phyloP scores from a whole-genome alignment of 1,140 invertebrate species.

The Cherax quadricarinatus region DNA sequence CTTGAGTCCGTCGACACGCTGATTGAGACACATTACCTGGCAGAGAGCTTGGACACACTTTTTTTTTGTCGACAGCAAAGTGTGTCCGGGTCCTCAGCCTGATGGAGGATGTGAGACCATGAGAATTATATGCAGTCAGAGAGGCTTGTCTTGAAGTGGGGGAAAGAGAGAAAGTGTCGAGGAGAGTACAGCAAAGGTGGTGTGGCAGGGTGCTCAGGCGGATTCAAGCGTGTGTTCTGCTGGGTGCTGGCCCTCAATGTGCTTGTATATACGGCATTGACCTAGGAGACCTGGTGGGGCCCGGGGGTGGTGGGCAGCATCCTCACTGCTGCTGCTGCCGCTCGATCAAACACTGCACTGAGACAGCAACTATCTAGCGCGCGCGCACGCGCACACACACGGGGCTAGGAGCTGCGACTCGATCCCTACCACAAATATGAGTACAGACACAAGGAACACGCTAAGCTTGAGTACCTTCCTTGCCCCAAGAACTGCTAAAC shows the following conservation, averaged over 20 bases:
- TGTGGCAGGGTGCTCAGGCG: neutral
- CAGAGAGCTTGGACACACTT: neutral
- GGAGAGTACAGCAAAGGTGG: neutral
- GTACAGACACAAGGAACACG: too few relatives aligned
- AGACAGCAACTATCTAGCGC: too few relatives aligned
- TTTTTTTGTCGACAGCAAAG: neutral
- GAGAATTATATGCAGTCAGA: neutral
- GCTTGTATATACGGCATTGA: constrained; percentile 69
- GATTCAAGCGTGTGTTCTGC: constrained; percentile 12
- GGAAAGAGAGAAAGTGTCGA: neutral
- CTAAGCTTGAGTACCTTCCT: too few relatives aligned
- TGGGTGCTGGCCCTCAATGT: constrained; percentile 32
- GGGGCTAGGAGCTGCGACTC: too few relatives aligned
- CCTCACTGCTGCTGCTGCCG: neutral
- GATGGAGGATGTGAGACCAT: neutral
- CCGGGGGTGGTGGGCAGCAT: neutral
- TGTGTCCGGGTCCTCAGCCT: neutral
- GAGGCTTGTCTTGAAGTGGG: neutral
- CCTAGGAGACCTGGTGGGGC: constrained; percentile 32
- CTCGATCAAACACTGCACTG: neutral
- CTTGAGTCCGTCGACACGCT: constrained; percentile 9
- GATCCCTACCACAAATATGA: too few relatives aligned
- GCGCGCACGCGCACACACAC: too few relatives aligned
- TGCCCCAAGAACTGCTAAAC: too few relatives aligned
- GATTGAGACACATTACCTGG: neutral